Percentiles rank a stretch among this genome's conserved stretches.
Evolutionary conservation across 2,888 invertebrate genomes (phyloP).

Genomic region (Oxyteleia sp.): DNA sequence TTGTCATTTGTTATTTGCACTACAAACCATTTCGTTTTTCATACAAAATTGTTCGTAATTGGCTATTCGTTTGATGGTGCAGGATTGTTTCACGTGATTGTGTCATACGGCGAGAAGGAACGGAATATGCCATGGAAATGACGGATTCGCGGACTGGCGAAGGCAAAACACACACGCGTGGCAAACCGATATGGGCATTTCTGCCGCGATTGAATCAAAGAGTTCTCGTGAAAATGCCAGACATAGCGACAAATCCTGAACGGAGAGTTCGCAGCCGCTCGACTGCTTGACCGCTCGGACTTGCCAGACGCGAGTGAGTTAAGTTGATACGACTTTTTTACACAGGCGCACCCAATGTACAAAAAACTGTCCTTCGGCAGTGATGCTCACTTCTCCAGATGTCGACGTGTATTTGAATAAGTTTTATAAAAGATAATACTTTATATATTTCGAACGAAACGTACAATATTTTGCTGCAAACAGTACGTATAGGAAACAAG

Average conservation of each 20-base stretch:
- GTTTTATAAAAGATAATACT: too few relatives aligned
- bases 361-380: conserved; percentile 86
- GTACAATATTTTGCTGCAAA: too few relatives aligned
- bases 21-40: background rate
- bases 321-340: conserved; percentile 87
- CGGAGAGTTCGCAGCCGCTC: conserved; percentile 76
- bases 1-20: conserved; percentile 7
- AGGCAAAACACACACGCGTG: conserved; percentile 80
- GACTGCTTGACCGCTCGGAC: conserved; percentile 77
- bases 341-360: conserved; percentile 84
- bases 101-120: conserved; percentile 52
- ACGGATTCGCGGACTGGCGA: conserved; percentile 63
- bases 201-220: conserved; percentile 84
- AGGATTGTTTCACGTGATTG: conserved; percentile 55
- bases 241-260: conserved; percentile 84
- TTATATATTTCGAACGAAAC: too few relatives aligned
- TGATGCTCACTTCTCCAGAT: conserved; percentile 80
- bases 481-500: too few relatives aligned
- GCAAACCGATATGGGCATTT: conserved; percentile 84
- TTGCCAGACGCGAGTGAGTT: conserved; percentile 81
- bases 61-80: conserved; percentile 27
- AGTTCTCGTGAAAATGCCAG: conserved; percentile 86
- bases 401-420: conserved; percentile 68
- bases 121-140: conserved; percentile 65
- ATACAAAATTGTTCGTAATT: conserved; percentile 36